phyloP scores from a whole-genome alignment of 2,113 vertebrate species.

The Ophthalmolycus amberensis region DNA sequence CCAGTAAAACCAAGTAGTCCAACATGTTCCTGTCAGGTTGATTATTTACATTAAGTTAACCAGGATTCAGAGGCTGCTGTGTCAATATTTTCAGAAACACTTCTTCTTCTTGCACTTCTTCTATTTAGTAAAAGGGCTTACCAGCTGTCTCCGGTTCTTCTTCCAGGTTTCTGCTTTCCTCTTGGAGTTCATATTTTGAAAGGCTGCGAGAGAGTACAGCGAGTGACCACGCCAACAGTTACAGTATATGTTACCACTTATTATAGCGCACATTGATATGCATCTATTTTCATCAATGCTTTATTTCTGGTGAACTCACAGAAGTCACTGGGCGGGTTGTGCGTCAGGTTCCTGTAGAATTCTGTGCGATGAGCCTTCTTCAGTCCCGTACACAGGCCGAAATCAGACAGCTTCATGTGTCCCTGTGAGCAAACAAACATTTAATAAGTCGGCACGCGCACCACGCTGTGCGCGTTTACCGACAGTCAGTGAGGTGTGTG shows the following conservation, averaged over 20 bases:
- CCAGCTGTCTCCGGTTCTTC: constrained; percentile 97
- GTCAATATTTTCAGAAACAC: not conserved
- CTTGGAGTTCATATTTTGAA: constrained; percentile 99
- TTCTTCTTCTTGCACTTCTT: no score
- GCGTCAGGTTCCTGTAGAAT: constrained; percentile 97
- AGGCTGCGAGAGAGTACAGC: constrained; percentile 82
- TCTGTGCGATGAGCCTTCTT: constrained; percentile 99
- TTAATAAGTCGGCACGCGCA: not conserved
- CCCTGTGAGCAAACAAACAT: constrained; percentile 82
- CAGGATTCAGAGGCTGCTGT: not conserved
- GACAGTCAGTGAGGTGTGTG: not conserved
- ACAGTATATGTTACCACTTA: not conserved
- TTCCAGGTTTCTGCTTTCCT: constrained; percentile 99
- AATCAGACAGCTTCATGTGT: constrained; percentile 97
- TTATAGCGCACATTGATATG: not conserved
- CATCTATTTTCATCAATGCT: not conserved
- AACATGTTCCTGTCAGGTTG: not conserved
- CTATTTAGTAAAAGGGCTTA: constrained; percentile 69
- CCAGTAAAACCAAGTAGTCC: no score
- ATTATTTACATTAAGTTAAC: not conserved
- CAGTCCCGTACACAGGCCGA: constrained; percentile 96
- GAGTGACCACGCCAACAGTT: not conserved
- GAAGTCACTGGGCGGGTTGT: constrained; percentile 98
- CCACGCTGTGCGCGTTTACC: not conserved
- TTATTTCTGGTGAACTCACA: constrained; percentile 85